These are phyloP conservation scores for Caprella mutica DNA, from an alignment of 2,888 invertebrate genomes.

Conservation along the genomic window DNA sequence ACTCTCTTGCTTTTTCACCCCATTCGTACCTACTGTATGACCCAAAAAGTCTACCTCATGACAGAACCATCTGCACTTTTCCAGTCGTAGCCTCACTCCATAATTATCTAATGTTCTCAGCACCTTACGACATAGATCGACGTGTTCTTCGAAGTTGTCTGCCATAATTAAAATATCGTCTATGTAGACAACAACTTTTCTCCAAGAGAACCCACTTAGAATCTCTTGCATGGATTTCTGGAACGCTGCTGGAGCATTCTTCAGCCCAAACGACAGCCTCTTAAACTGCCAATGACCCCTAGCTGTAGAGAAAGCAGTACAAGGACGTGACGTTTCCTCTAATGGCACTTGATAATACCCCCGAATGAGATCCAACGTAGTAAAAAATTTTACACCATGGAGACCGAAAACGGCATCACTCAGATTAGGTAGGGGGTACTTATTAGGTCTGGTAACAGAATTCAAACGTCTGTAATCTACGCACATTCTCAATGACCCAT, in stretches of 20 bases:
- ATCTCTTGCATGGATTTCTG: neutral
- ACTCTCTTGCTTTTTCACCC: neutral
- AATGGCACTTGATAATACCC: neutral
- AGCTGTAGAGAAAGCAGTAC: neutral
- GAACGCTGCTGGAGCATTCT: neutral
- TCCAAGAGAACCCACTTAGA: neutral
- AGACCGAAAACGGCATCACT: conserved; percentile 7
- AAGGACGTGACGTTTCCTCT: neutral
- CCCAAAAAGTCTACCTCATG: neutral
- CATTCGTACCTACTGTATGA: neutral
- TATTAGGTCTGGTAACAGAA: neutral
- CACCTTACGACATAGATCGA: neutral
- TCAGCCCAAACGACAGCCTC: neutral
- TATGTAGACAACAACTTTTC: neutral
- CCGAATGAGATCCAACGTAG: neutral
- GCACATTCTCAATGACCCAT: neutral
- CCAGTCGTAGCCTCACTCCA: neutral
- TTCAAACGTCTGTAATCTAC: conserved; percentile 1
- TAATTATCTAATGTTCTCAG: neutral
- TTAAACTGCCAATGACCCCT: neutral
- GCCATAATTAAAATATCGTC: neutral
- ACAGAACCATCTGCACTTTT: neutral
- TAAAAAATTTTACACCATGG: conserved; percentile 6
- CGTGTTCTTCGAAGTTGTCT: neutral
- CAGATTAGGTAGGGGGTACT: neutral